Base-by-base conservation (phyloP, 2,888 invertebrate genomes). In the Metalampra italica region DNA sequence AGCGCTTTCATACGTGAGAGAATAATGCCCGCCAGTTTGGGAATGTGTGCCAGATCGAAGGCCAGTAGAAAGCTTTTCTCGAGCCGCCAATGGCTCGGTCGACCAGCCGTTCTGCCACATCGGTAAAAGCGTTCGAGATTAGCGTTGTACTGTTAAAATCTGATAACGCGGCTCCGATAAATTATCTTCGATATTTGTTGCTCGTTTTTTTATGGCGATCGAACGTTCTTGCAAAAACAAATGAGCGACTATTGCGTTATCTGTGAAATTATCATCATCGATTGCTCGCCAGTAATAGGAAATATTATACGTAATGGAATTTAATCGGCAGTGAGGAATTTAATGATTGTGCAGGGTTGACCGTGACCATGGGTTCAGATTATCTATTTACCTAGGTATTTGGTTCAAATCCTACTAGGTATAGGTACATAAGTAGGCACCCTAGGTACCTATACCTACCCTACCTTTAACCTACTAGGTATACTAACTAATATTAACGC, bases 181-280 rank as follows among this genome's bases (percentile, higher is more conserved):
- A 73, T 65, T 80, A 85, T 86, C 82, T 68, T 57, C 58, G 78
- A 80, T 79, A 75, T 73, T n/a, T 76, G 70, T 70, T 76, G 63
- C 36, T 36, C n/a, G 54, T 62, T 67, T 66, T 61, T 64, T 63
- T 63, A 67, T 75, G 68, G 63, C 58, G 58, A 62, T 73, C 67
- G 71, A 71, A 76, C 61, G 64, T 70, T 75, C 73, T 66, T 70
- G 67, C 68, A 71, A 76, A 67, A 71, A 69, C 62, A 71, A 70
- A 64, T 59, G 63, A 68, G 60, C 66, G 67, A 68, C 62, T 56
- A 75, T 76, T 75, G 78, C 77, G 74, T 83, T 85, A 83, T 83
- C 83, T 72, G 49, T 55, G 56, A 62, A 68, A 71, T 69, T 69
- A 74, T 59, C 59, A 54, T 51, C 49, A 65, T 61, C 53, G 63